A percentile compares a stretch with the other conserved stretches of the same genome.
phyloP scores from a whole-genome alignment of 2,888 invertebrate species.

The Synergus itoensis region DNA sequence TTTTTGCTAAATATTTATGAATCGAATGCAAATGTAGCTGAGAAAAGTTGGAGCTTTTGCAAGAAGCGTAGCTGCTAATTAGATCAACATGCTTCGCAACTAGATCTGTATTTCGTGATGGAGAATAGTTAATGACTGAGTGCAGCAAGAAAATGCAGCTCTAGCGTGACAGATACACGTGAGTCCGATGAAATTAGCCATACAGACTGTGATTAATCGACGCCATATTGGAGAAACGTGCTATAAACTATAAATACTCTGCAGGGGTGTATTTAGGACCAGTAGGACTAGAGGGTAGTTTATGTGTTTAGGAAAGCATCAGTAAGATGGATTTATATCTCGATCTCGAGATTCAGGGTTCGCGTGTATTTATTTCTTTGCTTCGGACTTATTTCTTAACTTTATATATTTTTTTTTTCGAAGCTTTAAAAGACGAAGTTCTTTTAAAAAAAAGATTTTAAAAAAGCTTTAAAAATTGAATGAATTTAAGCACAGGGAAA shows the following conservation, averaged over 20 bases:
- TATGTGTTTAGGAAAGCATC: neutral
- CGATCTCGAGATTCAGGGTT: neutral
- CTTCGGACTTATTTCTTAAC: too few relatives aligned
- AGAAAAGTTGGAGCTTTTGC: slow-evolving; percentile 22
- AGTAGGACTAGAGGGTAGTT: neutral
- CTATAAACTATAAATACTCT: neutral
- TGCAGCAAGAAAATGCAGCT: slow-evolving; percentile 19
- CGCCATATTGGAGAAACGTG: neutral
- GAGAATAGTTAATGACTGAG: slow-evolving; percentile 17
- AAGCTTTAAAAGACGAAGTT: too few relatives aligned
- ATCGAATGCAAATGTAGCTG: slow-evolving; percentile 4
- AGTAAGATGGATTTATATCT: slow-evolving; percentile 3
- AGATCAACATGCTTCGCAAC: slow-evolving; percentile 38
- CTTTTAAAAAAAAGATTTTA: too few relatives aligned
- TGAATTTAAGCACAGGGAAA: too few relatives aligned
- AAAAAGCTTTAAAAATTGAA: too few relatives aligned
- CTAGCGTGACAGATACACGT: slow-evolving; percentile 15
- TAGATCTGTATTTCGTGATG: slow-evolving; percentile 9
- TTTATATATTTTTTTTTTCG: too few relatives aligned
- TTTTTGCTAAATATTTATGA: slow-evolving; percentile 37
- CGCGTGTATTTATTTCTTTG: neutral
- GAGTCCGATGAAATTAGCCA: slow-evolving; percentile 14
- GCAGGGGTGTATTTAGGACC: neutral
- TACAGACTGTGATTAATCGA: slow-evolving; percentile 9
- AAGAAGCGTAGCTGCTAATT: slow-evolving; percentile 36